Evolutionary conservation across 2,888 invertebrate genomes (phyloP), one percentile per base, ranked within the genome.

Genomic region (Aplocera efformata): DNA sequence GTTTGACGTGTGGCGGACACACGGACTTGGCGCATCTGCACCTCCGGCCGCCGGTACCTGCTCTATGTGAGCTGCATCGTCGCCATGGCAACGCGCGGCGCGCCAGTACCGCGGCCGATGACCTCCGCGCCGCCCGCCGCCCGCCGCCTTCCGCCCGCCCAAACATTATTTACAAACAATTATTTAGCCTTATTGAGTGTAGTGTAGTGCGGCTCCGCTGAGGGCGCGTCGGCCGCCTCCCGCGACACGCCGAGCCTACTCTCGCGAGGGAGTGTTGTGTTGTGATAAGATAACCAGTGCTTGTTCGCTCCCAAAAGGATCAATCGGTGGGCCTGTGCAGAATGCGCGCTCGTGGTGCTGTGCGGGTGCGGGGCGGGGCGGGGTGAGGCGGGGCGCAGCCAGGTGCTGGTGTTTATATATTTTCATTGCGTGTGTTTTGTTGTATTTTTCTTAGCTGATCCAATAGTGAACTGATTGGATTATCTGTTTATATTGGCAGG

Each of bases 61-160:
- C 3, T 67, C 66, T 63, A 22, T 57, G 60, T 2, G 28, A 35
- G 58, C 48, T 67, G 67, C 67, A 67, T 46, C 50, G 74, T 76
- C 48, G 57, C 53, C 65, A 73, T 73, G 64, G 50, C 70, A 53
- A 76, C 77, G 66, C 56, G 55, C 64, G 62, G 54, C 58, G 55
- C 64, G 62, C 53, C 58, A 60, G 67, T 69, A 68, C 47, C 51
- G 40, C 60, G 75, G 60, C 41, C 76, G 62, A 65, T 67, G 73
- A 72, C 72, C 73, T 53, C n/a, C 47, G 44, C 53, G 56, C 23
- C 61, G 58, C 41, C 52, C 48, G 48, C 56, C 56, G 53, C 53
- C 62, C 62, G 63, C 64, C 68, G 60, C 67, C 66, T 68, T 65
- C 54, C 58, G 56, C 62, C 60, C 67, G 60, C 64, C 66, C 61